Evolutionary conservation across 1,140 invertebrate species (phyloP).

Genomic region (Drosophila seguyi): DNA sequence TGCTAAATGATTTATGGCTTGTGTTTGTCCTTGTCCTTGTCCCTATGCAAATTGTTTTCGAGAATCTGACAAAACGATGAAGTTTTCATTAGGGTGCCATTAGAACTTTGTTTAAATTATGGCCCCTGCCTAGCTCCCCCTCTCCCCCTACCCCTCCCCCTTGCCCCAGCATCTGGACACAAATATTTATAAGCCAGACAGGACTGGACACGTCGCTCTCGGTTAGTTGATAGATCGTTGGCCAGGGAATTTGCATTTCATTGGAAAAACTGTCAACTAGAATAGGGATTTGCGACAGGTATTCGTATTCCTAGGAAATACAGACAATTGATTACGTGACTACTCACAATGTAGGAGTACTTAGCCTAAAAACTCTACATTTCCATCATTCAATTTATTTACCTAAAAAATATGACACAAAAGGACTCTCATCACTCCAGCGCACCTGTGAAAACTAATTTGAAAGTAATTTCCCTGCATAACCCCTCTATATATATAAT

Average conservation of each 20-base stretch:
- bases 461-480: conserved; percentile 28
- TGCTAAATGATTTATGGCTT: conserved; percentile 64
- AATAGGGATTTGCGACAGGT: neutral
- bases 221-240: conserved; percentile 23
- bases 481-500: conserved; percentile 5
- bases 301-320: too few species aligned
- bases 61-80: conserved; percentile 55
- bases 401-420: neutral
- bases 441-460: conserved; percentile 41
- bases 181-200: conserved; percentile 16
- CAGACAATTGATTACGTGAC: too few species aligned
- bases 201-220: conserved; percentile 6
- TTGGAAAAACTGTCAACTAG: neutral
- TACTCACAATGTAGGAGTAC: too few species aligned
- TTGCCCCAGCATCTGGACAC: conserved; percentile 8
- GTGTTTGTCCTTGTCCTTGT: conserved; percentile 28
- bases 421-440: conserved; percentile 12
- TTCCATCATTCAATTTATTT: conserved; percentile 1
- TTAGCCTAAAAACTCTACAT: too few species aligned
- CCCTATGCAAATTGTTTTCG: conserved; percentile 55
- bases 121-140: neutral
- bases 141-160: too few species aligned
- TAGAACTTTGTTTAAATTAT: conserved; percentile 43
- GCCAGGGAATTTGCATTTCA: neutral
- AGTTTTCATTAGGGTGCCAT: conserved; percentile 51